Evolutionary conservation across 2,113 vertebrate genomes (phyloP).

Genomic region (Nettapus auritus): DNA sequence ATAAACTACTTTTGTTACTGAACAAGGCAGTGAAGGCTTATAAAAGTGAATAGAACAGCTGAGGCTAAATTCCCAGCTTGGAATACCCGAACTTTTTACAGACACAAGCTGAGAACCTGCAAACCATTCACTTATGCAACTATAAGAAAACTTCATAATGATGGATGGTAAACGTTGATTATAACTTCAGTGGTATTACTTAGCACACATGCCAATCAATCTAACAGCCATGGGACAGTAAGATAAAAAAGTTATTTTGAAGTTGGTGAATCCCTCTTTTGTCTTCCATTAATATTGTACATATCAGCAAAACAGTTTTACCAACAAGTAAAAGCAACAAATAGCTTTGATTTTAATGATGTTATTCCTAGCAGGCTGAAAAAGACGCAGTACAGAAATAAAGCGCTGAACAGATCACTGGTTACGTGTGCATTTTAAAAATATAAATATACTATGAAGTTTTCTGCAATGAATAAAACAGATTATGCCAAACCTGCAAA

Average conservation of each 20-base stretch:
- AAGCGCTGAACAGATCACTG: background rate
- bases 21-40: background rate
- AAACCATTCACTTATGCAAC: background rate
- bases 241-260: background rate
- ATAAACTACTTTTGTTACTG: background rate
- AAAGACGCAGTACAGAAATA: background rate
- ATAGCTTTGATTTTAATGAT: constrained; percentile 11
- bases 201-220: background rate
- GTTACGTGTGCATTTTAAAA: background rate
- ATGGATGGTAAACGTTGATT: background rate
- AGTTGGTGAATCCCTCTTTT: constrained; percentile 1
- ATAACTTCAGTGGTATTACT: background rate
- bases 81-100: background rate
- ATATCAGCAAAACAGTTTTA: constrained; percentile 15
- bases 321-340: background rate
- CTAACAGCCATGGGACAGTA: background rate
- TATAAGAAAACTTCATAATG: rapidly evolving
- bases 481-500: background rate
- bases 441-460: background rate
- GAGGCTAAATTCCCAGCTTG: background rate
- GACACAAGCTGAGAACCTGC: background rate
- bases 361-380: constrained; percentile 27
- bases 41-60: background rate
- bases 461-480: constrained; percentile 7
- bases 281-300: constrained; percentile 6